Percentiles rank a stretch among this genome's conserved stretches.
phyloP scores from a whole-genome alignment of 2,797 vertebrate species.

The Acridotheres tristis region DNA sequence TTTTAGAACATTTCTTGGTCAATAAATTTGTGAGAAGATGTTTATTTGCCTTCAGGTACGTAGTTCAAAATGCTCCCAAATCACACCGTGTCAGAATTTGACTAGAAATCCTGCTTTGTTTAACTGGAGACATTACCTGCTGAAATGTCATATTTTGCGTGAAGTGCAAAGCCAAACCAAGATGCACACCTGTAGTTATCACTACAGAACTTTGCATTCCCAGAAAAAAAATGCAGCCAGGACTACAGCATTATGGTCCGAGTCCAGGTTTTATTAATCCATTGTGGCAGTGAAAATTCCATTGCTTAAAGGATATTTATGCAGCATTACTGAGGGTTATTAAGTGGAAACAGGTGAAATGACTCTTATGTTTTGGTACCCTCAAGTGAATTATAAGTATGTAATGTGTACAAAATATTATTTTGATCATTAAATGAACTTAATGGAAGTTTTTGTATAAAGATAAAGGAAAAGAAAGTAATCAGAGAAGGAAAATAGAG shows the following conservation, averaged over 20 bases:
- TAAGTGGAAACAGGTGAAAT: background rate
- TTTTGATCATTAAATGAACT: background rate
- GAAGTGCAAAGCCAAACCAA: background rate
- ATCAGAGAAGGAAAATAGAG: background rate
- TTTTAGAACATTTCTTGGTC: background rate
- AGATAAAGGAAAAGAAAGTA: background rate
- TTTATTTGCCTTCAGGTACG: background rate
- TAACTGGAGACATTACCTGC: background rate
- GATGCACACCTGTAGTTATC: background rate
- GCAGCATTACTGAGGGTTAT: background rate
- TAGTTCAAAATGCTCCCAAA: background rate
- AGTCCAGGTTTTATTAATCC: background rate
- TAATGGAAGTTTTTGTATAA: background rate
- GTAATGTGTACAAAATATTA: background rate
- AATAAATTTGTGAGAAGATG: background rate
- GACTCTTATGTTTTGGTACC: background rate
- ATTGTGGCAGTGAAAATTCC: background rate
- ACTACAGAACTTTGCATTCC: background rate
- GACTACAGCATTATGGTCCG: background rate
- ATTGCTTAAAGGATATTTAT: background rate
- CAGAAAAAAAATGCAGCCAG: background rate
- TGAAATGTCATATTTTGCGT: background rate
- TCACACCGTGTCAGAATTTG: background rate
- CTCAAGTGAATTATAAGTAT: background rate
- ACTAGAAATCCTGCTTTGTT: background rate